phyloP scores from a whole-genome alignment of 2,797 vertebrate genomes.

The Pseudochromis fuscus region DNA sequence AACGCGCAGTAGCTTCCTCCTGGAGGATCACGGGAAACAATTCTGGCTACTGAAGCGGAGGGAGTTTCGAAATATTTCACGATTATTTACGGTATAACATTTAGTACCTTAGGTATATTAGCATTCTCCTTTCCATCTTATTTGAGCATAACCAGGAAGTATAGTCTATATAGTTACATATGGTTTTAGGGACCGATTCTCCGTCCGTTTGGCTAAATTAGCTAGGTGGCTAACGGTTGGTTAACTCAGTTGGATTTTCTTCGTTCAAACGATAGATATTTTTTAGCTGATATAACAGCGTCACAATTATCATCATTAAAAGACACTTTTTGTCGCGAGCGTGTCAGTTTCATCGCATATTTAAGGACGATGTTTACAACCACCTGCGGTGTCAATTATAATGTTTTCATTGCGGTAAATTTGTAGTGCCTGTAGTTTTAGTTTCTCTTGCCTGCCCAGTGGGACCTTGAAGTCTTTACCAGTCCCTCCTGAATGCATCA shows the following conservation, averaged over 20 bases:
- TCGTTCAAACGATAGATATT: neutral
- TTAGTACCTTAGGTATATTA: neutral
- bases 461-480: neutral
- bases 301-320: neutral
- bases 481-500: neutral
- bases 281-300: too few relatives aligned
- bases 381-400: too few relatives aligned
- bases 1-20: constrained; percentile 73
- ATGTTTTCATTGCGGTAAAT: neutral
- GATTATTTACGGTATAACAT: constrained; percentile 25
- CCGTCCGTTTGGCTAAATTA: constrained; percentile 3
- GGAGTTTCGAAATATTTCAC: constrained; percentile 81
- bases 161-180: neutral
- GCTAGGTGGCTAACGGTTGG: constrained; percentile 72
- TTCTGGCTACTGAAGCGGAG: constrained; percentile 68
- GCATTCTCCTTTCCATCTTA: fast-evolving
- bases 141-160: neutral
- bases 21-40: constrained; percentile 77
- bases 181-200: neutral
- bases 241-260: neutral
- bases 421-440: too few relatives aligned
- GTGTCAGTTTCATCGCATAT: neutral
- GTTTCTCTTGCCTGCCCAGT: neutral
- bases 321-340: neutral
- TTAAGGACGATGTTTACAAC: neutral